These are phyloP conservation scores for Glyphotaelius pellucidus DNA, from an alignment of 2,888 invertebrate genomes.

Conservation along the genomic window DNA sequence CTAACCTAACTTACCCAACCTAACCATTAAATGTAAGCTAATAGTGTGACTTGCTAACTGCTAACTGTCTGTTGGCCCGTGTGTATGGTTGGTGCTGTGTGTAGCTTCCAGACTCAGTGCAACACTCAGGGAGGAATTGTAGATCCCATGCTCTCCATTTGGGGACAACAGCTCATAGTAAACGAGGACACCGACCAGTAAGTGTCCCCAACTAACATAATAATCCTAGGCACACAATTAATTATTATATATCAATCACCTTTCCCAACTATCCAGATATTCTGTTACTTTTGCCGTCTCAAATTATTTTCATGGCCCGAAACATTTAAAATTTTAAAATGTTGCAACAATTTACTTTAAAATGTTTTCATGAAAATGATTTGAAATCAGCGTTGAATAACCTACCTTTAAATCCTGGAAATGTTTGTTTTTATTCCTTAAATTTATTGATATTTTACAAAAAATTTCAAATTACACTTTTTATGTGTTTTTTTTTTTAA, in stretches of 20 bases:
- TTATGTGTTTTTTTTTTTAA: background rate
- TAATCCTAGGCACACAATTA: slow-evolving; percentile 71
- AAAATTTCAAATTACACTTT: background rate
- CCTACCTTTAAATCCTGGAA: slow-evolving; percentile 29
- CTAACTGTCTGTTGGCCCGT: slow-evolving; percentile 67
- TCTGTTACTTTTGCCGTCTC: slow-evolving; percentile 44
- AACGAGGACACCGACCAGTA: slow-evolving; percentile 98
- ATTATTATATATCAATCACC: slow-evolving; percentile 69
- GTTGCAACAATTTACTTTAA: background rate
- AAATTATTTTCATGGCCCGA: slow-evolving; percentile 54
- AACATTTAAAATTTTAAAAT: background rate
- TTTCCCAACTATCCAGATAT: slow-evolving; percentile 25
- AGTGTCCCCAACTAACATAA: slow-evolving; percentile 77
- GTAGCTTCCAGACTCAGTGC: slow-evolving; percentile 90
- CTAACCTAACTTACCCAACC: background rate
- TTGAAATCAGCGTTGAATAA: slow-evolving; percentile 41
- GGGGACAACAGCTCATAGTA: slow-evolving; percentile 98
- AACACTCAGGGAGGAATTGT: slow-evolving; percentile 97
- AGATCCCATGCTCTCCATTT: slow-evolving; percentile 98
- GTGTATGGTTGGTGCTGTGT: slow-evolving; percentile 69
- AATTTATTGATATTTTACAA: slow-evolving; percentile 10
- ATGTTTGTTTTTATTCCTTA: slow-evolving; percentile 32
- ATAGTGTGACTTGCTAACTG: slow-evolving; percentile 61
- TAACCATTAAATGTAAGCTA: slow-evolving; percentile 49
- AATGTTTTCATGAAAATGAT: slow-evolving; percentile 41